Conservation (phyloP, 2,797 vertebrate species). For the Echiichthys vipera region DNA sequence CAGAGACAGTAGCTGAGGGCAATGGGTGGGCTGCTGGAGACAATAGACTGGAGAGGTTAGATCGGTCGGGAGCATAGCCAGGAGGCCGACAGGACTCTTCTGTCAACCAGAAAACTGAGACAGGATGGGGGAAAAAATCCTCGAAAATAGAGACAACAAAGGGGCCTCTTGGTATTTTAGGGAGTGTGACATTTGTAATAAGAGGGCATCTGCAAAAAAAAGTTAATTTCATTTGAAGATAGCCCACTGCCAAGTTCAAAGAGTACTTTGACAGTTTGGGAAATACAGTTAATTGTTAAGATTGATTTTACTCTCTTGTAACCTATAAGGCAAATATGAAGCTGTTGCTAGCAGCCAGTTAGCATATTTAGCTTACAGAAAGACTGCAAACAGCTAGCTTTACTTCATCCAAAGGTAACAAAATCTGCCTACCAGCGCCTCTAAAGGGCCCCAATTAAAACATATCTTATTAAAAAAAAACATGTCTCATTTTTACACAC, state of each 20-base stretch:
- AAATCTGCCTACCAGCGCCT: no score
- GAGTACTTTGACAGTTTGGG: not conserved
- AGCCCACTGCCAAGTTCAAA: no score
- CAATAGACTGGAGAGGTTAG: slow-evolving; percentile 35
- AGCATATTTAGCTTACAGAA: no score
- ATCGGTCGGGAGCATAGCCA: slow-evolving; percentile 19
- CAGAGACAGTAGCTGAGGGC: slow-evolving; percentile 53
- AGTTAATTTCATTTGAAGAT: no score
- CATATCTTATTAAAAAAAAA: not conserved
- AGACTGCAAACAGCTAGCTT: not conserved
- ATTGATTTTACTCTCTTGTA: not conserved
- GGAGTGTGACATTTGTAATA: not conserved
- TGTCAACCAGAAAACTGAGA: slow-evolving; percentile 48
- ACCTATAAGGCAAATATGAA: not conserved
- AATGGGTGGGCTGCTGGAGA: slow-evolving; percentile 41
- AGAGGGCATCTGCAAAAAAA: not conserved
- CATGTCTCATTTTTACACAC: not conserved
- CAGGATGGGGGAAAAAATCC: slow-evolving; percentile 2
- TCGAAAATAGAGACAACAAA: slow-evolving; percentile 33
- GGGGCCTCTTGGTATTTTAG: slow-evolving; percentile 4
- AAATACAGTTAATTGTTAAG: not conserved
- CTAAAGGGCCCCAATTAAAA: not conserved
- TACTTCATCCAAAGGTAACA: no score
- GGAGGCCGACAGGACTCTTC: slow-evolving; percentile 31
- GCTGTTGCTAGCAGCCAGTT: not conserved